Base-by-base conservation (phyloP, 2,888 invertebrate genomes). In the Drosophila acutilabella region DNA sequence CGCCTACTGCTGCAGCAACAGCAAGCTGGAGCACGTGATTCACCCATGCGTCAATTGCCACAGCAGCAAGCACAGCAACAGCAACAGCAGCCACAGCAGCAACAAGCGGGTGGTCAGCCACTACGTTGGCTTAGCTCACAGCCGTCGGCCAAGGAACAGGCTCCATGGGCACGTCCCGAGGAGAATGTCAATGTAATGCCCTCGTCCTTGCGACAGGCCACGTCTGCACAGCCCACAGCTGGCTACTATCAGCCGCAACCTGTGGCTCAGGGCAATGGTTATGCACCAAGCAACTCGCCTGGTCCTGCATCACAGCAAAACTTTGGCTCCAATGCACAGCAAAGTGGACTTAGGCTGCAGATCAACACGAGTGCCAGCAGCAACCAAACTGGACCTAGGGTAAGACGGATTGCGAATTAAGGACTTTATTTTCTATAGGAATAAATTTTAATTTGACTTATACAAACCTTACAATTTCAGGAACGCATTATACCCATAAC, bases 1-100 rank as follows among this genome's bases (percentile, higher is more conserved):
- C 88, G 89, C 68, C 80, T 94, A 42, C 81, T 88, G 30, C 91
- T 91, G 71, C 89, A 89, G 58, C 92, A 92, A 54, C 85, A 56
- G 23, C 26, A 89, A 20, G 81, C 84, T 18, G 75, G 73, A 4
- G 80, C 83, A 33, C 89, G 90, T 50, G 89, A 90, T 26, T 94
- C 94, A 6, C 94, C 94, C 70, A 89, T 94, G 69, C 93, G 94
- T 14, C 93, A 93, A 72, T 93, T 93, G 47, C 93, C 94, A 81
- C 93, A 80, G 36, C 80, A 76, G 8, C 80, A 81, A 40, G 78
- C 94, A 81, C 93, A 80, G 36, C 80, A 76, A 6, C 80, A 81
- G 23, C 71, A 68, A 8, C 85, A 79, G 20, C 71, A 67, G 47
- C 84, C 80, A 64, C 86, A 81, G 23, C 84, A 81, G 42, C 84